A percentile compares a stretch with the other conserved stretches of the same genome.
Evolutionary conservation across 2,888 invertebrate species (phyloP).

Genomic region (Pediacus dermestoides): DNA sequence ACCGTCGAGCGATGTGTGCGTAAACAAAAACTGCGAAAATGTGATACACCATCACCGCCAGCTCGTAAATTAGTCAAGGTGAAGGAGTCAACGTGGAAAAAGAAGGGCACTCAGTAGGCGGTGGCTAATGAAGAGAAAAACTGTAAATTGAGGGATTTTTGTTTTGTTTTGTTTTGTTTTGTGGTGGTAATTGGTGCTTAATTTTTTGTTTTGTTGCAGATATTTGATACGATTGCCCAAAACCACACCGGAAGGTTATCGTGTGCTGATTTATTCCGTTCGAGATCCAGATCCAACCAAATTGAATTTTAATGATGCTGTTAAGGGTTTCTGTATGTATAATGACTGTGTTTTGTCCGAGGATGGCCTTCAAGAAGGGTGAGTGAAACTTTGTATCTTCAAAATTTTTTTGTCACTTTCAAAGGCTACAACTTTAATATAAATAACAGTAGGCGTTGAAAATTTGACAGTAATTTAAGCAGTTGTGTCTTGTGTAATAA

Average conservation of each 20-base stretch:
- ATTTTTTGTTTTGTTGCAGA: conserved; percentile 47
- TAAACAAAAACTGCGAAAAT: no score
- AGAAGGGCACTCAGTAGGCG: no score
- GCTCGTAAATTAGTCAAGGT: no score
- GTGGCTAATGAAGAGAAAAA: no score
- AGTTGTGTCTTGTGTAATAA: background rate
- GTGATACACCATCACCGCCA: no score
- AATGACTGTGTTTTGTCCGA: conserved; percentile 64
- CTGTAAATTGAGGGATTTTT: background rate
- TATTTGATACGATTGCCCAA: conserved; percentile 61
- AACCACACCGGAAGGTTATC: conserved; percentile 60
- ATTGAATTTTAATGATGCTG: conserved; percentile 60
- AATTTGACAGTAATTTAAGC: no score
- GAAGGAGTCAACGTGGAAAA: no score
- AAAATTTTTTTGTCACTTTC: conserved; percentile 10
- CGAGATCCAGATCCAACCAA: conserved; percentile 61
- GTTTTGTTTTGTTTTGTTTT: background rate
- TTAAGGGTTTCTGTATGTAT: conserved; percentile 64
- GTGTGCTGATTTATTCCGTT: conserved; percentile 59
- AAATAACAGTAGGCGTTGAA: no score
- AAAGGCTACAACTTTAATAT: background rate
- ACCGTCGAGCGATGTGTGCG: no score
- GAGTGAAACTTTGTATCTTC: conserved; percentile 20
- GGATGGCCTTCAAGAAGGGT: conserved; percentile 52
- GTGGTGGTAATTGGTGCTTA: background rate